A percentile compares a stretch with the other conserved stretches of the same genome.
These are phyloP conservation scores for Pterobdella sp. DNA, from an alignment of 2,888 invertebrate genomes.

Conservation along the genomic window DNA sequence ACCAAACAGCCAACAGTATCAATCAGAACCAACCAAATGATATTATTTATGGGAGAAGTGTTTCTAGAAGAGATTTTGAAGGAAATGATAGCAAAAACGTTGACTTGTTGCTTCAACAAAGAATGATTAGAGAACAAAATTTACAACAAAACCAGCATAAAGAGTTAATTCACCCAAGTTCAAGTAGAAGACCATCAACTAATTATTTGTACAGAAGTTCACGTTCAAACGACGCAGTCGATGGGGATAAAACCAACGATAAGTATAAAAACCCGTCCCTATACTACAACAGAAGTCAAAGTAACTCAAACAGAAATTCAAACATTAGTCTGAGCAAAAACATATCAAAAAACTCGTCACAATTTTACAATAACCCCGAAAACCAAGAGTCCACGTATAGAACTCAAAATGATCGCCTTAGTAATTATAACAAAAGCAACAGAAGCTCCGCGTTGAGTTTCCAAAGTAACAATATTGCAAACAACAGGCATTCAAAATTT, in stretches of 20 bases:
- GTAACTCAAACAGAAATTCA: too few species aligned
- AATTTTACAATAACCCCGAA: too few species aligned
- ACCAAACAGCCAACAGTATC: background rate
- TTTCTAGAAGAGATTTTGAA: background rate
- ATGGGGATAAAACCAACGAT: too few species aligned
- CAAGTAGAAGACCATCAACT: too few species aligned
- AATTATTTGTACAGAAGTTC: too few species aligned
- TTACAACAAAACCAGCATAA: background rate
- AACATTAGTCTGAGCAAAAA: too few species aligned
- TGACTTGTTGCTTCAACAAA: background rate
- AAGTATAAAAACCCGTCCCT: too few species aligned
- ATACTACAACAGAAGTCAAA: too few species aligned
- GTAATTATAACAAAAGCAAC: background rate
- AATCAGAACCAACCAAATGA: background rate
- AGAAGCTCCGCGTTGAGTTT: background rate
- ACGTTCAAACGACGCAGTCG: too few species aligned
- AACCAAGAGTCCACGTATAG: too few species aligned
- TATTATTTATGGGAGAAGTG: background rate
- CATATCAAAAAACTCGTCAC: too few species aligned
- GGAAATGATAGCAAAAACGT: background rate
- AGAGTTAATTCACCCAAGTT: background rate
- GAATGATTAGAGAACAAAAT: background rate
- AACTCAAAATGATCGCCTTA: too few species aligned
- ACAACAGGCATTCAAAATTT: background rate
- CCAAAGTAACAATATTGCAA: background rate